These are phyloP conservation scores for Bergia sp. DNA, from an alignment of 92 coral and sea anemone genomes.

Conservation along the genomic window DNA sequence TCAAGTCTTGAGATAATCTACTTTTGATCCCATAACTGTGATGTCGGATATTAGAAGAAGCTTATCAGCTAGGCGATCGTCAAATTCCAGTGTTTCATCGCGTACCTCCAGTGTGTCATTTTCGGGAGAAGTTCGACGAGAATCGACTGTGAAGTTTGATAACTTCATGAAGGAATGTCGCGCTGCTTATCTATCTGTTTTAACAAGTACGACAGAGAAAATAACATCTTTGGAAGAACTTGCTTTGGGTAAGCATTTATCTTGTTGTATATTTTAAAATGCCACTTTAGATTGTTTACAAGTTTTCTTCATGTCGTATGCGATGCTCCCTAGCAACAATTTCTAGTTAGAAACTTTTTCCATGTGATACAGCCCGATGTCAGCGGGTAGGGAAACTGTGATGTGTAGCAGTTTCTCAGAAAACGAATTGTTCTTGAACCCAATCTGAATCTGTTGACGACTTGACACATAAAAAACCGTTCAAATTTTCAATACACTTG, in stretches of 20 bases:
- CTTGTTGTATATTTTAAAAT: background rate
- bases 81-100: slow-evolving; percentile 79
- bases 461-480: too few relatives aligned
- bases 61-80: slow-evolving; percentile 54
- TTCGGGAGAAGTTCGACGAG: slow-evolving; percentile 71
- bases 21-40: background rate
- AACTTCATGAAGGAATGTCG: slow-evolving; percentile 93
- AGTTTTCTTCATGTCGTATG: background rate
- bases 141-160: slow-evolving; percentile 81
- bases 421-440: too few relatives aligned
- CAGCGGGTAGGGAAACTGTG: too few relatives aligned
- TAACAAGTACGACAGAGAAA: slow-evolving; percentile 83
- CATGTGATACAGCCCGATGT: too few relatives aligned
- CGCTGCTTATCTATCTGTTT: slow-evolving; percentile 88
- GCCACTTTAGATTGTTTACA: too few relatives aligned
- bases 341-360: background rate
- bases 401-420: too few relatives aligned
- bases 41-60: slow-evolving; percentile 29
- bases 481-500: too few relatives aligned
- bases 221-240: slow-evolving; percentile 86
- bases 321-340: background rate
- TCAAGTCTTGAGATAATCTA: background rate
- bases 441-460: too few relatives aligned
- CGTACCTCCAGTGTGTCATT: slow-evolving; percentile 72
- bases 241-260: slow-evolving; percentile 68